phyloP scores from a whole-genome alignment of 2,888 invertebrate species.

The Thecocarcelia acutangulata region DNA sequence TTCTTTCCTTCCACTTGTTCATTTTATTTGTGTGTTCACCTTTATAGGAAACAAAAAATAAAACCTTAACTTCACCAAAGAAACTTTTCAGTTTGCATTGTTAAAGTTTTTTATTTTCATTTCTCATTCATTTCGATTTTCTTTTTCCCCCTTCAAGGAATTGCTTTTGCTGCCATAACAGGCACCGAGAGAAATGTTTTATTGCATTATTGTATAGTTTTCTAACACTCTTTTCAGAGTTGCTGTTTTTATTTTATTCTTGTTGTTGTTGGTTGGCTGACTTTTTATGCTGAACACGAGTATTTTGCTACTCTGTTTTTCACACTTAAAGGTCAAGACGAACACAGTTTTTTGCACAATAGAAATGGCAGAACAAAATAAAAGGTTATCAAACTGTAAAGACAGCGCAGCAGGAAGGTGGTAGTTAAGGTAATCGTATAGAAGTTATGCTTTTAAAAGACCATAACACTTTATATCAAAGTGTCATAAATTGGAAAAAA shows the following conservation, averaged over 20 bases:
- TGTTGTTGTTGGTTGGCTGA: background rate
- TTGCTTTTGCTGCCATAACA: no score
- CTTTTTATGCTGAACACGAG: background rate
- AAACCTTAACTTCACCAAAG: background rate
- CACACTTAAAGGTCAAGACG: conserved; percentile 27
- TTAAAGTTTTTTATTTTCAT: background rate
- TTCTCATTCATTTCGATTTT: background rate
- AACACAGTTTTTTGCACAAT: background rate
- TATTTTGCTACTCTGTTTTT: background rate
- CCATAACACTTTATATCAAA: no score
- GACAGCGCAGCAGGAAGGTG: no score
- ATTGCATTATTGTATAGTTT: conserved; percentile 19
- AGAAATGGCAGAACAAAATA: conserved; percentile 1
- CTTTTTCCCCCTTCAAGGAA: background rate
- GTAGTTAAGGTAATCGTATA: no score
- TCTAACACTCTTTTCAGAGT: background rate
- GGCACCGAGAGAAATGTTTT: conserved; percentile 1
- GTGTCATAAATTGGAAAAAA: no score
- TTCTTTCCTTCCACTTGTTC: background rate
- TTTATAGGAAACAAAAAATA: background rate
- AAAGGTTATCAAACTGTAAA: conserved; percentile 2
- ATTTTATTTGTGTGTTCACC: background rate
- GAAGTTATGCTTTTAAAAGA: no score
- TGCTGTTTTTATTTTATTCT: background rate
- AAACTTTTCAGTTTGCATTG: background rate